A percentile compares a stretch with the other conserved stretches of the same genome.
phyloP scores from a whole-genome alignment of 2,113 vertebrate species.

The Eira barbara region DNA sequence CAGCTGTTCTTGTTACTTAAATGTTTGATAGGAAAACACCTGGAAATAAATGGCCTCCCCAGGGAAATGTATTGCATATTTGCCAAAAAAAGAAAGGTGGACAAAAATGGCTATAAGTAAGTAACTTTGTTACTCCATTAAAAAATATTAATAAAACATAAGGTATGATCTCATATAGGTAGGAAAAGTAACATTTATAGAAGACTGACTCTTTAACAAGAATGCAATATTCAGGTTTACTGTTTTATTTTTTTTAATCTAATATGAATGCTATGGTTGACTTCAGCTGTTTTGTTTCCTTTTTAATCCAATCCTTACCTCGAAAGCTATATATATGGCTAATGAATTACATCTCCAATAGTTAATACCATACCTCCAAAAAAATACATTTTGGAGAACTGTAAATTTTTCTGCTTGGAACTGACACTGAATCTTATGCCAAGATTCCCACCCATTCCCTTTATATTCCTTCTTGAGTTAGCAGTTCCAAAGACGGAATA shows the following conservation, averaged over 20 bases:
- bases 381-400: background rate
- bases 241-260: background rate
- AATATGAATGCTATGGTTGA: background rate
- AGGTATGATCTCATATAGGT: background rate
- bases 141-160: background rate
- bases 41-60: conserved; percentile 45
- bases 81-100: background rate
- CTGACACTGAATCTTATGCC: background rate
- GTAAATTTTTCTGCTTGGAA: background rate
- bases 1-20: conserved; percentile 65
- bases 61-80: conserved; percentile 15
- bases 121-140: background rate
- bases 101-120: background rate
- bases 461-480: background rate
- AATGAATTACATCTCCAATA: conserved; percentile 7
- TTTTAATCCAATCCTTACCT: background rate
- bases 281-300: background rate
- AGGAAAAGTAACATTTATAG: background rate
- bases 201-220: background rate
- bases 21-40: conserved; percentile 53
- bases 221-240: background rate
- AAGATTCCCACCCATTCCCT: background rate
- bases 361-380: background rate
- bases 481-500: background rate
- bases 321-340: background rate